These are phyloP conservation scores for Lota lota DNA, from an alignment of 2,113 vertebrate species.

Conservation along the genomic window DNA sequence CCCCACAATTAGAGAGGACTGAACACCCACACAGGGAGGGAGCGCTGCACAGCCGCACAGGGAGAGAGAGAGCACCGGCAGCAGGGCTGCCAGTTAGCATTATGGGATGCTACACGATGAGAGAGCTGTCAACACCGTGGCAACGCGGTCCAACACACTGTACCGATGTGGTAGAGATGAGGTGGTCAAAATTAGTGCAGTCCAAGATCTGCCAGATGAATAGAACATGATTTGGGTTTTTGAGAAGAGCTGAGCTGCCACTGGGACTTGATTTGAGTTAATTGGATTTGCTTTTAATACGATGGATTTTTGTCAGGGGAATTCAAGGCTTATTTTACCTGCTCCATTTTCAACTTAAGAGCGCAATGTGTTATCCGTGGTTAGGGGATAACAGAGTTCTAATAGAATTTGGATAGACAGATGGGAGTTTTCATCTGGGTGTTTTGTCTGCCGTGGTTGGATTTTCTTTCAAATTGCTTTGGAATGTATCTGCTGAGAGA, in stretches of 20 bases:
- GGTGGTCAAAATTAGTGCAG: background rate
- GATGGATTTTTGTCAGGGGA: conserved; percentile 4
- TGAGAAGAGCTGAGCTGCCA: background rate
- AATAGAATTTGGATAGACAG: too few species aligned
- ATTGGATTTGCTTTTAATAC: conserved; percentile 11
- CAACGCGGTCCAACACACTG: conserved; percentile 16
- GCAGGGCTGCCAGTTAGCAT: conserved; percentile 49
- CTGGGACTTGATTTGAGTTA: background rate
- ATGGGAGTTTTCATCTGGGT: too few species aligned
- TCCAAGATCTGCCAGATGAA: background rate
- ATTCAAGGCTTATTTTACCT: background rate
- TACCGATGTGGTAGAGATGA: conserved; percentile 25
- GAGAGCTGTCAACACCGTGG: conserved; percentile 41
- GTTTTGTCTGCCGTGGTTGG: too few species aligned
- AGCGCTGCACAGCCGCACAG: background rate
- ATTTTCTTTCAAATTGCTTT: too few species aligned
- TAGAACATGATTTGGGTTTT: too few species aligned
- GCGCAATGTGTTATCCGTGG: too few species aligned
- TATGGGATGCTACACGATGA: conserved; percentile 28
- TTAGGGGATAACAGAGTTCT: too few species aligned
- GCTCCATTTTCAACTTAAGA: too few species aligned
- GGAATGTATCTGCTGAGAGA: too few species aligned
- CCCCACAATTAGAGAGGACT: conserved; percentile 30
- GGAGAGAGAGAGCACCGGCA: conserved; percentile 20
- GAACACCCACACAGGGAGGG: too few species aligned